Evolutionary conservation across 1,140 invertebrate genomes (phyloP), one percentile per base, ranked within the genome.

Genomic region (Macrotrachela quadricornifera): DNA sequence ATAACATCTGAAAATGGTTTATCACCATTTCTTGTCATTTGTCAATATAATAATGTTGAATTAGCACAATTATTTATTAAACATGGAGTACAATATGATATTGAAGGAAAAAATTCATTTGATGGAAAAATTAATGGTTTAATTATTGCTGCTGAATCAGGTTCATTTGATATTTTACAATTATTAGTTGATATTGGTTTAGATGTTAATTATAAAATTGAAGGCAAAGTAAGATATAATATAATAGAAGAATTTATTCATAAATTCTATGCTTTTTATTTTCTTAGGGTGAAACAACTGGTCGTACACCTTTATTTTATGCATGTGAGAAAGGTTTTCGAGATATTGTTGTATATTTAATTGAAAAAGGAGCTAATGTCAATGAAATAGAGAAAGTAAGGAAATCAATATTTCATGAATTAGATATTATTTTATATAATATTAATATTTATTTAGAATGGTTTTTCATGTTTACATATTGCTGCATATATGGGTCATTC

Each of bases 61-160:
- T 18, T 54, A 16, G 21, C 46, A 10, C 37, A 50, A 39, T 41
- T 42, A 18, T 10, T 55, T 11, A 36, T 55, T 18, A 44, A 55
- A 11, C 21, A 50, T 30, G 49, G 47, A 11, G 54, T 48, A 9
- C n/a, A 48, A 13, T 38, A 39, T 12, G 36, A 50, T 37, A 36
- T 39, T 13, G 54, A 50, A 30, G 48, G 47, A 16, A 18, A 41
- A 10, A 55, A 55, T 55, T 50, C 50, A 45, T 55, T 44, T 38
- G 49, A 50, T 50, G 47, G 40, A 38, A 55, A 55, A 46, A 55
- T 55, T 46, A 55, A 55, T 41, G 54, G 42, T 15, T 36, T 55
- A 10, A 55, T 55, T 9, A 50, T 55, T 9, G 44, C 54, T 16
- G 46, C 54, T 4, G 54, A 55, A 41, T 50, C 54, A 18, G 54